Base-by-base conservation (phyloP, 2,797 vertebrate species). In the Tenualosa thibaudeaui region DNA sequence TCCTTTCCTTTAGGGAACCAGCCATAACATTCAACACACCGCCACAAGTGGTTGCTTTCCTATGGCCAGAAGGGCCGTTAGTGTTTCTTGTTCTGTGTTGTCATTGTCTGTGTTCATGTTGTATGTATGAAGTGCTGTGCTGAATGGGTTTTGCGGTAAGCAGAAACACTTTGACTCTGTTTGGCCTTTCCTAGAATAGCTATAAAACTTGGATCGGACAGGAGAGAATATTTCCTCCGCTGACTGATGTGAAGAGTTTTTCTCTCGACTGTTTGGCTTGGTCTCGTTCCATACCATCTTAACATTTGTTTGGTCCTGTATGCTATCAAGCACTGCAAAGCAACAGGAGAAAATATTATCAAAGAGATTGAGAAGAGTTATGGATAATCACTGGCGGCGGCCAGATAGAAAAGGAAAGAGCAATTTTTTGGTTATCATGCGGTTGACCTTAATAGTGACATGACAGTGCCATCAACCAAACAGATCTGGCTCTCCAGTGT, bases 11-110 rank as follows among this genome's bases (percentile, higher is more conserved):
- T 78, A 43, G 71, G 37, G 71, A 78, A 46, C 40, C 19, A 19
- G 71, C 37, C 71, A 78, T 78, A 78, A 78, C 71, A 78, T 78
- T 78, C 40, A 78, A 78, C 37, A 78, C 71, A 78, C 17, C 37
- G 40, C 71, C 71, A 19, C 43, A 40, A 78, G 40, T 7, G 71
- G 40, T 22, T 78, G 71, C 40, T 78, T 43, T 78, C 71, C 71
- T 78, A 78, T 78, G 26, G 71, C 71, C 6, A 78, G 71, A 43
- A 17, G 37, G 19, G 19, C 17, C 19, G 71, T 78, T 43, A 78
- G 17, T 78, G 40, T 78, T 78, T 17, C 71, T 78, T 1, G 46
- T 19, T 6, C 40, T 43, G 71, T 78, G 71, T 78, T 78, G 40
- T 78, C 71, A 46, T 19, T 78, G 71, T 22, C 71, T 78, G 40